Evolutionary conservation across 1,140 invertebrate genomes (phyloP), one percentile per base, ranked within the genome.

Genomic region (Colletes latitarsis): DNA sequence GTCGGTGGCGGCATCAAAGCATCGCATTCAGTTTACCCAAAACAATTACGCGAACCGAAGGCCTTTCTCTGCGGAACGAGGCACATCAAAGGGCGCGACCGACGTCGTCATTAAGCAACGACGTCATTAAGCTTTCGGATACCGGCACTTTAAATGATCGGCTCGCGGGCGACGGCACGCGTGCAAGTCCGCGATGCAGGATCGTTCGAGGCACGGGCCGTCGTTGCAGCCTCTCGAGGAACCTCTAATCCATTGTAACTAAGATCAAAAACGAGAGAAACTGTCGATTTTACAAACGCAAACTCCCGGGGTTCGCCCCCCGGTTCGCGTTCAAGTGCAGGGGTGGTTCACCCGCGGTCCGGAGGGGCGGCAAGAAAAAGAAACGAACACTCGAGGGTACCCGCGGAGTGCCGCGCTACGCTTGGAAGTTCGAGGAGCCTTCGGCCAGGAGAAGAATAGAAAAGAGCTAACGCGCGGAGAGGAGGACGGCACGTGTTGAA

Each of bases 251-350:
- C 71, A 86, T 86, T 87, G 80, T 86, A 87, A 74, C 76, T 39
- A 63, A 87, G 85, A 87, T 87, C 86, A 87, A 87, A 86, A 87
- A 82, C 58, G 68, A 70, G 67, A 74, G 76, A 82, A 82, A 86
- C 84, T 85, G 82, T 82, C 75, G 80, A 77, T 82, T 82, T 70
- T 58, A 43, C 71, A 43, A 71, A 52, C 53, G 77, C 62, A 80
- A 84, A 49, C 55, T 68, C 41, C 8, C 30, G 2, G 30, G 30
- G 30, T 30, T 19, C 19, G 4, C 69, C 15, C 41, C 58, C 39
- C 41, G n/a, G n/a, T n/a, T n/a, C 63, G 19, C 55, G 21, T 72
- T 78, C 68, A 53, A 78, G 77, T 78, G 49, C n/a, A 15, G 49
- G 46, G 70, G 41, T 21, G 6, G 9, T 14, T 17, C 21, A 9